Conservation (phyloP, 2,888 invertebrate genomes). For the Pseudococcus longispinus region DNA sequence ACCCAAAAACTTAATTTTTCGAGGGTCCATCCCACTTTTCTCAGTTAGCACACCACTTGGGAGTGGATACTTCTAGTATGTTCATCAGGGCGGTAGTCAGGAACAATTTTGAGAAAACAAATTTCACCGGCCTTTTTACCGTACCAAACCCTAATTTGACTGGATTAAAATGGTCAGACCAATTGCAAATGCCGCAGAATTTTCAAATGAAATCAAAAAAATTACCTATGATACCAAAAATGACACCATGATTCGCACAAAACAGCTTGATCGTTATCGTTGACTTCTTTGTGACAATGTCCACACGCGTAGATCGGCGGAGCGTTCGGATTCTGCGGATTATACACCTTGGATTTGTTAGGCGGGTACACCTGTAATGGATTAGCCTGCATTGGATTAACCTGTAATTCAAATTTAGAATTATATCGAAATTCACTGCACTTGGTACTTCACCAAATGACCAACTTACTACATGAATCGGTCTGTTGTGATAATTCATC, state of each 20-base stretch:
- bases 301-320: slow-evolving; percentile 98
- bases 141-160: too few species aligned
- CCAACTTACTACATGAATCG: slow-evolving; percentile 80
- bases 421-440: background rate
- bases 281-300: slow-evolving; percentile 96
- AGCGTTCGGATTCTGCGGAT: slow-evolving; percentile 97
- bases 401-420: slow-evolving; percentile 58
- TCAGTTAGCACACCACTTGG: too few species aligned
- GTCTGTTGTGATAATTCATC: slow-evolving; percentile 67
- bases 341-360: slow-evolving; percentile 96
- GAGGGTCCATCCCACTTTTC: too few species aligned
- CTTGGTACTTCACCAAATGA: background rate
- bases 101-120: too few species aligned
- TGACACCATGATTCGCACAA: slow-evolving; percentile 98
- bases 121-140: too few species aligned
- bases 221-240: slow-evolving; percentile 96
- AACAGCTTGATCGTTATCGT: slow-evolving; percentile 98
- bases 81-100: too few species aligned
- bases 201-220: background rate
- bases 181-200: background rate
- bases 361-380: slow-evolving; percentile 77
- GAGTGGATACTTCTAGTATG: too few species aligned
- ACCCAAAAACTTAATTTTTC: too few species aligned
- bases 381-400: slow-evolving; percentile 71
- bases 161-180: background rate